Base-by-base conservation (phyloP, 2,888 invertebrate genomes). In the Synergus umbraculus region DNA sequence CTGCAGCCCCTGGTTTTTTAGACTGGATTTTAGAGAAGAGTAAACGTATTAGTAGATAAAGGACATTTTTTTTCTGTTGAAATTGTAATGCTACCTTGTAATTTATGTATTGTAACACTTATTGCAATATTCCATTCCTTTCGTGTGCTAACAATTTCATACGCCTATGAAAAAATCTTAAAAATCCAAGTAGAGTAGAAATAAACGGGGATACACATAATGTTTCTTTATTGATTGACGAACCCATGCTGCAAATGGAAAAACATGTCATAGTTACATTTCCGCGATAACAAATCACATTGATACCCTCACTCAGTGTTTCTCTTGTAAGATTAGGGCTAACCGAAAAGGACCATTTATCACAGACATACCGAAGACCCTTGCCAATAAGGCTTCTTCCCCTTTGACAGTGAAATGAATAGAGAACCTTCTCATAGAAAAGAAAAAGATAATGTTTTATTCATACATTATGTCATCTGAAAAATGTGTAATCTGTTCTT, bases 351-450 rank as follows among this genome's bases (percentile, higher is more conserved):
- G 8, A 46, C 18, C 29, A 46, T 67, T 67, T 46, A 13, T 67
- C 29, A 67, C 44, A 43, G 43, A 66, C 15, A 66, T 4, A 66
- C 10, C 29, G 15, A 69, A 69, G 69, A 69, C 13, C 46, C 15
- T 4, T 43, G 43, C 0, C 0, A 44, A 41, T 44, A 44, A 66
- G 43, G 43, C n/a, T 41, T 10, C 10, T 44, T 63, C 18, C 63
- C 29, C 63, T 63, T 66, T 66, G 44, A 44, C 43, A 43, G 43
- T 66, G n/a, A 1, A 43, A 66, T 43, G 18, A 18, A 10, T 18
- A 5, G 3, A 18, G 18, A 18, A 10, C 0, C 43, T 5, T 66
- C 43, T 66, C n/a, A 29, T 44, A 18, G 18, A 4, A 44, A 8
- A 49, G 29, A n/a, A 43, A 2, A 18, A 43, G 22, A 12, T 60